phyloP scores from a whole-genome alignment of 2,797 vertebrate species.

The Pelochelys cantorii region DNA sequence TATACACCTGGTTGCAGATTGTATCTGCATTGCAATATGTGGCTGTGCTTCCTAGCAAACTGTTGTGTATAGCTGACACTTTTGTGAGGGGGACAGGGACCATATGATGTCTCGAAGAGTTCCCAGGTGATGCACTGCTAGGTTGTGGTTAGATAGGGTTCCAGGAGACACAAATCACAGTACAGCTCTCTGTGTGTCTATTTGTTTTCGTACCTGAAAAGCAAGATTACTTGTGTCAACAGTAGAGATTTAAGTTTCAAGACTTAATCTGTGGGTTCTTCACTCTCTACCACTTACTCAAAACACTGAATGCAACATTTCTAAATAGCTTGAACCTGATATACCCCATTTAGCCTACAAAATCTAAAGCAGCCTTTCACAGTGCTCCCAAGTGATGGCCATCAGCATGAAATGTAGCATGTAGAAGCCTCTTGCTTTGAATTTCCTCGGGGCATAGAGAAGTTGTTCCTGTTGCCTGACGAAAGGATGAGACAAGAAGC shows the following conservation, averaged over 20 bases:
- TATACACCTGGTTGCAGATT: background rate
- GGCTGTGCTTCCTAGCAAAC: background rate
- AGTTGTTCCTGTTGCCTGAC: conserved; percentile 22
- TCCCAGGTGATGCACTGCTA: background rate
- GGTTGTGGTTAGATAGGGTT: fast-evolving
- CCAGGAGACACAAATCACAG: background rate
- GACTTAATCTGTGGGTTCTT: conserved; percentile 39
- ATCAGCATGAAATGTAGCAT: conserved; percentile 41
- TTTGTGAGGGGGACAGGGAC: fast-evolving
- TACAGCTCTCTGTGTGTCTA: background rate
- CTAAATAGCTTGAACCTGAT: conserved; percentile 46
- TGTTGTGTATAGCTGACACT: background rate
- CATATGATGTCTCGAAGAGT: fast-evolving
- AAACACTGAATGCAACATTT: conserved; percentile 22
- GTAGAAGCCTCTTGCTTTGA: conserved; percentile 43
- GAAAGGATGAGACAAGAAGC: conserved; percentile 37
- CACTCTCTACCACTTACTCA: conserved; percentile 26
- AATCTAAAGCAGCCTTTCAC: conserved; percentile 47
- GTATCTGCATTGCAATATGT: background rate
- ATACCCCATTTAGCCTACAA: background rate
- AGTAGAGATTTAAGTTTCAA: conserved; percentile 37
- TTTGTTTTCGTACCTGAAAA: conserved; percentile 48
- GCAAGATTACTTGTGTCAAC: background rate
- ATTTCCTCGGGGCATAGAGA: conserved; percentile 39
- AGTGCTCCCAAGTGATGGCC: conserved; percentile 30